Evolutionary conservation across 2,113 vertebrate species (phyloP), one percentile per base, ranked within the genome.

Genomic region (Ammodramus savannarum): DNA sequence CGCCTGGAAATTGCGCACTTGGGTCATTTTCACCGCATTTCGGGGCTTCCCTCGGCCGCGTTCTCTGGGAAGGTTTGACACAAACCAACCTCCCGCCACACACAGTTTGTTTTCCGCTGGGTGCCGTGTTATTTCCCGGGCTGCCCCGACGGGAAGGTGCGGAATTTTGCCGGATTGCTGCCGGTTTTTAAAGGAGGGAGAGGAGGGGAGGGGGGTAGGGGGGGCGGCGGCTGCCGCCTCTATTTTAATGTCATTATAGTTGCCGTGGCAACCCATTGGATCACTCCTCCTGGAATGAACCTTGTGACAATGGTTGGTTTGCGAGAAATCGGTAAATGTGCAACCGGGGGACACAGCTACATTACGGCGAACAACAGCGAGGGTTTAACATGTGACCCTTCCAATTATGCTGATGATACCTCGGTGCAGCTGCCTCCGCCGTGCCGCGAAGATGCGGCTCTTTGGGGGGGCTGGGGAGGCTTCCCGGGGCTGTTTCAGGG

Each of bases 321-420:
- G 93, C 93, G 94, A 89, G 95, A 96, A 97, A 97, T 96, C 94
- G 81, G 95, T 94, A 94, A 96, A 97, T 95, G 92, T 91, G 95
- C 87, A 96, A 92, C 95, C 59, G 95, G 94, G 95, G 94, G 96
- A 97, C 94, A 57, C 89, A 90, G 95, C 95, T 95, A 96, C 95
- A 96, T 98, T 96, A 96, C 96, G 83, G 89, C 96, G 83, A 97
- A 97, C 94, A 97, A 97, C 95, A 91, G 95, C 86, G 74, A 95
- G 95, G 96, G 95, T 97, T 98, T 98, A 98, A 98, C 97, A 97
- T 97, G 96, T 98, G 98, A 97, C 97, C 97, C 93, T 92, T 96
- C 86, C 96, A 97, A 97, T 97, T 95, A 97, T 71, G 65, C 90
- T 71, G 94, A 96, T 87, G 97, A 97, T 87, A 84, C 96, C 96